Percentiles rank a stretch among this genome's conserved stretches.
Evolutionary conservation across 2,113 vertebrate species (phyloP).

Genomic region (Epinephelus moara): DNA sequence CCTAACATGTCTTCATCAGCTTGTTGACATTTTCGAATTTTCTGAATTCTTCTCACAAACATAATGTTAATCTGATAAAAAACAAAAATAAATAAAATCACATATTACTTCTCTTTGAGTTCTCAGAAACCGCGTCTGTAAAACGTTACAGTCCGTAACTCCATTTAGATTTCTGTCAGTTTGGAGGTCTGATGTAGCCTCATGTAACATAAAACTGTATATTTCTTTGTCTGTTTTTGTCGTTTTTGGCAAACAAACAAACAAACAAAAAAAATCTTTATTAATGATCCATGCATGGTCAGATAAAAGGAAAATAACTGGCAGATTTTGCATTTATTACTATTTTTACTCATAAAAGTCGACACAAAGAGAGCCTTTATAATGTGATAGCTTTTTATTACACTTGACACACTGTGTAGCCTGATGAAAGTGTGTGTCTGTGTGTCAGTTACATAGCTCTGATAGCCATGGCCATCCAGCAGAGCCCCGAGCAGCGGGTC

Average conservation of each 20-base stretch:
- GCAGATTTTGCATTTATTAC: neutral
- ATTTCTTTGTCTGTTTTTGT: no score
- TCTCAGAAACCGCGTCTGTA: neutral
- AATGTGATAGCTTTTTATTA: no score
- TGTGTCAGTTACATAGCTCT: slow-evolving; percentile 94
- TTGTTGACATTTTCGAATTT: neutral
- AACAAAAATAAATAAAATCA: no score
- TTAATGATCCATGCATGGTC: no score
- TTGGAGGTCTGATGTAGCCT: no score
- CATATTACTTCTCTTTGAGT: neutral
- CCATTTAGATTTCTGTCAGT: neutral
- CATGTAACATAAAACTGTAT: no score
- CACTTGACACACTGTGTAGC: neutral
- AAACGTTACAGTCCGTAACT: neutral
- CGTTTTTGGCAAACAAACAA: neutral
- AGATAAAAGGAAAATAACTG: neutral
- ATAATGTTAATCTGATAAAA: no score
- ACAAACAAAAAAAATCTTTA: no score
- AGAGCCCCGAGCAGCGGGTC: slow-evolving; percentile 93
- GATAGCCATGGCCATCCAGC: slow-evolving; percentile 99
- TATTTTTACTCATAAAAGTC: neutral
- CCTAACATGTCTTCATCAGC: neutral
- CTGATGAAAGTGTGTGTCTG: slow-evolving; percentile 3
- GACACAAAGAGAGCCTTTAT: neutral
- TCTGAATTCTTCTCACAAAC: neutral